Conservation (phyloP, 2,888 invertebrate species). For the Latrodectus hesperus region DNA sequence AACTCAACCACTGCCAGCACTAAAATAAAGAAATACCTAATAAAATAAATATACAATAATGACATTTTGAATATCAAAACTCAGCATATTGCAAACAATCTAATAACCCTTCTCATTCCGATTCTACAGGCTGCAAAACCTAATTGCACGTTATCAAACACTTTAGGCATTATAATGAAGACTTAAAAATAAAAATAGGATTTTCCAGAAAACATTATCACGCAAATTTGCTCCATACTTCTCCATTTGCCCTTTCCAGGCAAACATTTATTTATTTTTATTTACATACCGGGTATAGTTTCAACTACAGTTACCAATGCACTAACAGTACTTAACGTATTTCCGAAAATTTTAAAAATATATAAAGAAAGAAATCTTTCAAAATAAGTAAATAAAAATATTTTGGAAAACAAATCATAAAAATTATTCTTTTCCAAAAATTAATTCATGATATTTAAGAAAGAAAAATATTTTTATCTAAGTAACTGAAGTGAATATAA, state of each 20-base stretch:
- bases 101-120: slow-evolving; percentile 69
- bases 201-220: background rate
- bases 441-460: background rate
- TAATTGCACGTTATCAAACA: slow-evolving; percentile 63
- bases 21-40: slow-evolving; percentile 20
- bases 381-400: background rate
- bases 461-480: no score
- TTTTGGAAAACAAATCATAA: background rate
- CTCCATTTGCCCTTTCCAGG: slow-evolving; percentile 37
- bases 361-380: background rate
- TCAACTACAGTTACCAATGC: slow-evolving; percentile 4
- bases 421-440: background rate
- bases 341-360: no score
- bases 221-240: slow-evolving; percentile 5
- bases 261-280: slow-evolving; percentile 5
- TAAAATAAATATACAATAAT: background rate
- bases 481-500: no score
- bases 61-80: slow-evolving; percentile 2
- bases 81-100: background rate
- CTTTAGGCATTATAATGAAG: slow-evolving; percentile 58
- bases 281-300: slow-evolving; percentile 24
- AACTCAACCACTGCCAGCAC: slow-evolving; percentile 72
- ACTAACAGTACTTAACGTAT: no score
- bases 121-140: slow-evolving; percentile 71
- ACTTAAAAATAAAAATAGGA: background rate